Conservation (phyloP, 2,888 invertebrate genomes). For the Synergus umbraculus region DNA sequence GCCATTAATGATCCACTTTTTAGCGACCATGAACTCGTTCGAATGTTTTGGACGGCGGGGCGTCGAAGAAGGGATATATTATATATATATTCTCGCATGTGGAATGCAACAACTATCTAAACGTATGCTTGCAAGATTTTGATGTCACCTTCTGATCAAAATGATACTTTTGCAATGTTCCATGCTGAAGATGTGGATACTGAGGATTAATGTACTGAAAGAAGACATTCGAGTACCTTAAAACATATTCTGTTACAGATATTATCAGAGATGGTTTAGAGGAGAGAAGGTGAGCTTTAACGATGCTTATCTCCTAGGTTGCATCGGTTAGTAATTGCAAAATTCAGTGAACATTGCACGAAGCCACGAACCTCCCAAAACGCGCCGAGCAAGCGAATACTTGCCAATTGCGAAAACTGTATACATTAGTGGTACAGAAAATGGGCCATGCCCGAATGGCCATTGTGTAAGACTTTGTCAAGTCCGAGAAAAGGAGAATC, state of each 20-base stretch:
- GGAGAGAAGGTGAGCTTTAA: background rate
- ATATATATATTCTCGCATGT: background rate
- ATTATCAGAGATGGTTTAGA: background rate
- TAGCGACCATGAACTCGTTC: background rate
- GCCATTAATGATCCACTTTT: background rate
- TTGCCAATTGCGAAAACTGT: slow-evolving; percentile 69
- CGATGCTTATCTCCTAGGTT: slow-evolving; percentile 22
- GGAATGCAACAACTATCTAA: background rate
- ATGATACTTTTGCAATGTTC: too few species aligned
- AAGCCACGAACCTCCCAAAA: slow-evolving; percentile 45
- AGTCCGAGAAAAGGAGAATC: slow-evolving; percentile 38
- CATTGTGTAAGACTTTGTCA: slow-evolving; percentile 49
- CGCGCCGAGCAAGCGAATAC: slow-evolving; percentile 50
- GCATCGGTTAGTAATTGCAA: slow-evolving; percentile 37
- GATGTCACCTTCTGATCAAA: too few species aligned
- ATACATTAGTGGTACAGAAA: slow-evolving; percentile 66
- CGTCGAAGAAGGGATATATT: background rate
- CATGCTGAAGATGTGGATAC: too few species aligned
- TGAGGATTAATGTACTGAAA: too few species aligned
- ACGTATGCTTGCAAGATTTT: too few species aligned
- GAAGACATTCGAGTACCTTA: too few species aligned
- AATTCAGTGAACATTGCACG: slow-evolving; percentile 27
- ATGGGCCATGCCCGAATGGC: slow-evolving; percentile 59
- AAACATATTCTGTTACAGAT: too few species aligned
- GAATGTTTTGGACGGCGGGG: background rate